Conservation (phyloP, 2,888 invertebrate genomes). For the Uropetala carovei region DNA sequence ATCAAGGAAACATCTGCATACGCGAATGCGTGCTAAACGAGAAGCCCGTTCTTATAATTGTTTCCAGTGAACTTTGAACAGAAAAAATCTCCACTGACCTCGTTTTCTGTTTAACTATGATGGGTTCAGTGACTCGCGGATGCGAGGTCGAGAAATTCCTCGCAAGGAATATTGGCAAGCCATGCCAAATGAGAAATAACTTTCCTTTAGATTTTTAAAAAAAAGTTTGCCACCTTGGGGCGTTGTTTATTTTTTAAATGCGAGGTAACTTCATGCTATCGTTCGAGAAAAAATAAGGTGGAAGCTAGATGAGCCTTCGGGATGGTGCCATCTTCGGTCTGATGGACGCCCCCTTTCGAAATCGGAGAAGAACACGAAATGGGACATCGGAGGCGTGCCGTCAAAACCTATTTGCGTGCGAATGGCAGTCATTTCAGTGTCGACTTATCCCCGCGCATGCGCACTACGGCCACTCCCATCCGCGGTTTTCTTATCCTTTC, state of each 20-base stretch:
- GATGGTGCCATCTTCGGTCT: not conserved
- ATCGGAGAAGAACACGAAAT: not conserved
- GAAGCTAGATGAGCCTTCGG: not conserved
- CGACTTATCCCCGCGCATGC: too few species aligned
- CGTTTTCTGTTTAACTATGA: not conserved
- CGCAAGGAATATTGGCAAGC: not conserved
- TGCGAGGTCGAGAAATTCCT: not conserved
- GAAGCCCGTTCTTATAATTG: slow-evolving; percentile 4
- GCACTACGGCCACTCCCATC: too few species aligned
- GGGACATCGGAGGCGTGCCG: not conserved
- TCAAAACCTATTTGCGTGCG: not conserved
- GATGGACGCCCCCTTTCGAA: not conserved
- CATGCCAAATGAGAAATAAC: not conserved
- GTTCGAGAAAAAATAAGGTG: not conserved
- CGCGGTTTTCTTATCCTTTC: too few species aligned
- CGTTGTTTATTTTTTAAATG: not conserved
- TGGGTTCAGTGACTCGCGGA: slow-evolving; percentile 9
- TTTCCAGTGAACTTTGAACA: slow-evolving; percentile 23
- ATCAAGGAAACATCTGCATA: slow-evolving; percentile 24
- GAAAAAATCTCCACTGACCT: not conserved
- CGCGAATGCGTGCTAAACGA: not conserved
- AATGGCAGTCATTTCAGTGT: too few species aligned
- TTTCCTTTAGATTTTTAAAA: not conserved
- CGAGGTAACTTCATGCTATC: not conserved
- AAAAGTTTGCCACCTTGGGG: not conserved